Percentiles rank a stretch among this genome's conserved stretches.
Conservation (phyloP, 2,797 vertebrate species). For the Tympanoctomys barrerae region DNA sequence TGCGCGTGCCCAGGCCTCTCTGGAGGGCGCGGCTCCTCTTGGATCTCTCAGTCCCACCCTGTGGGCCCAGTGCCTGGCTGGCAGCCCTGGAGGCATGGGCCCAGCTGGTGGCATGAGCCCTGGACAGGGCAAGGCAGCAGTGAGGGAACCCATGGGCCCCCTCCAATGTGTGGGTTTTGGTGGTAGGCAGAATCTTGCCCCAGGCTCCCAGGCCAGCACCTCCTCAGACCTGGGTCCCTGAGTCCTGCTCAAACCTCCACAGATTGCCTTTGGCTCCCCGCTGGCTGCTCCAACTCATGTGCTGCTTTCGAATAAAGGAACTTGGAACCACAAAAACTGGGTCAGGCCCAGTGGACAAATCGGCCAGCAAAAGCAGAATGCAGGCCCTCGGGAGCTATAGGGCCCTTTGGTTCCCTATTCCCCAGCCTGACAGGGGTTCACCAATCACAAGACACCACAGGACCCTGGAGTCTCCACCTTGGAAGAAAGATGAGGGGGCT, state of each 20-base stretch:
- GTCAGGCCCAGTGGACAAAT: conserved; percentile 77
- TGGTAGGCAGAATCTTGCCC: not conserved
- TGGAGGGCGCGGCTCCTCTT: not conserved
- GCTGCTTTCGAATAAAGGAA: conserved; percentile 86
- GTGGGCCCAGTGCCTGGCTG: conserved; percentile 62
- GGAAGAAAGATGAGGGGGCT: not conserved
- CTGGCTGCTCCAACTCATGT: conserved; percentile 73
- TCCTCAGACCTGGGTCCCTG: conserved; percentile 9
- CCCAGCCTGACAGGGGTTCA: conserved; percentile 2
- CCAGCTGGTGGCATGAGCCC: conserved; percentile 47
- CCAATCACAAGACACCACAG: not conserved
- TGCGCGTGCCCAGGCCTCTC: not conserved
- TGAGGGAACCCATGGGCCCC: not conserved
- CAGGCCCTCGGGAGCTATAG: conserved; percentile 63
- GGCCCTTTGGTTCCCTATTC: conserved; percentile 55
- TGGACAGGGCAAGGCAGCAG: not conserved
- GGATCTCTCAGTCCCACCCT: not conserved
- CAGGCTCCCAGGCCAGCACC: not conserved
- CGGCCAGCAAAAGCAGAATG: conserved; percentile 61
- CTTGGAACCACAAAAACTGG: conserved; percentile 82
- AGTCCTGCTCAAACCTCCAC: conserved; percentile 65
- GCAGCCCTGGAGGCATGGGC: conserved; percentile 62
- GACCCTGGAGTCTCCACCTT: not conserved
- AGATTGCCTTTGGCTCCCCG: conserved; percentile 69
- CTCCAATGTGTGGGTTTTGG: not conserved